Conservation (phyloP, 2,888 invertebrate species). For the Dioctria linearis region DNA sequence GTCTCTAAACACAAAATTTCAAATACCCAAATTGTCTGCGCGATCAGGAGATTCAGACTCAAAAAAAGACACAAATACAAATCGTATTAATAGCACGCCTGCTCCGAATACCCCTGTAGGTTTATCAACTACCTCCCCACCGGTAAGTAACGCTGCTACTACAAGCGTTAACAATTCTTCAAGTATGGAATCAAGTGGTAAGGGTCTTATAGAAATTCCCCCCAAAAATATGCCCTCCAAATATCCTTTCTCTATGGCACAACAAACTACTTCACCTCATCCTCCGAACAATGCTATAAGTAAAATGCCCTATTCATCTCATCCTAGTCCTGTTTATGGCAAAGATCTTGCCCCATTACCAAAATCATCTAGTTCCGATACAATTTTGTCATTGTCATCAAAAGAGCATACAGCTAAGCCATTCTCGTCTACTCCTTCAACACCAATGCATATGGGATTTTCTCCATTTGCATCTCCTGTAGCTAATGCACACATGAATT, state of each 20-base stretch:
- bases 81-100: conserved; percentile 21
- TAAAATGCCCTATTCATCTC: conserved; percentile 20
- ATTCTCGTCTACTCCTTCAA: conserved; percentile 47
- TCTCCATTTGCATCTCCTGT: conserved; percentile 54
- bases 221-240: conserved; percentile 54
- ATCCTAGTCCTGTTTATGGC: background rate
- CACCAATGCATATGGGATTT: conserved; percentile 51
- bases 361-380: conserved; percentile 40
- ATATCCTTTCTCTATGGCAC: conserved; percentile 47
- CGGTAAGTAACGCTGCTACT: background rate
- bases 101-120: conserved; percentile 19
- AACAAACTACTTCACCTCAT: background rate
- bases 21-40: conserved; percentile 87
- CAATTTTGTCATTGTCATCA: conserved; percentile 24
- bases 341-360: background rate
- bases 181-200: conserved; percentile 20
- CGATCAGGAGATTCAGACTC: conserved; percentile 63
- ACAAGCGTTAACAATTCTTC: background rate
- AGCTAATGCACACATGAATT: conserved; percentile 15
- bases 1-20: conserved; percentile 85
- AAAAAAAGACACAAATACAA: conserved; percentile 54
- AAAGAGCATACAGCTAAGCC: conserved; percentile 5
- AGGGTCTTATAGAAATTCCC: conserved; percentile 37
- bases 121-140: conserved; percentile 12
- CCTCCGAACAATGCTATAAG: background rate